phyloP scores from a whole-genome alignment of 2,888 invertebrate genomes.

The Caenorhabditis zanzibari region DNA sequence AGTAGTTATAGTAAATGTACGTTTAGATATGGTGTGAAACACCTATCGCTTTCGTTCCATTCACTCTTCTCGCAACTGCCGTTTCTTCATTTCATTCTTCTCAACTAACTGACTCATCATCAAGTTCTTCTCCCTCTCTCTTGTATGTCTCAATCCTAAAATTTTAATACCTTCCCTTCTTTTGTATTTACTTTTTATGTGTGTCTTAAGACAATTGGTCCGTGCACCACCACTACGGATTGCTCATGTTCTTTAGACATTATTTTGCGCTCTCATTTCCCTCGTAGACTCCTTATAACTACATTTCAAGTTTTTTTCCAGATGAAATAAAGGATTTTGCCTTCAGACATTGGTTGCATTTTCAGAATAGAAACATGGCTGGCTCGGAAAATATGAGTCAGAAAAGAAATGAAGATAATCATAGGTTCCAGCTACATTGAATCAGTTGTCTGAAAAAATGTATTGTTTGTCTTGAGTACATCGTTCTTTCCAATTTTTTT shows the following conservation, averaged over 20 bases:
- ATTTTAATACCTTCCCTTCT: not conserved
- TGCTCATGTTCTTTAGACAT: slow-evolving; percentile 26
- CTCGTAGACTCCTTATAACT: not conserved
- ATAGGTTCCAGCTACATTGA: too few species aligned
- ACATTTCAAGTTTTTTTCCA: slow-evolving; percentile 20
- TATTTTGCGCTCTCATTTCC: slow-evolving; percentile 15
- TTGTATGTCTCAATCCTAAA: not conserved
- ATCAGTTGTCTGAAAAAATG: too few species aligned
- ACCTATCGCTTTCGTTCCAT: not conserved
- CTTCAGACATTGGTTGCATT: too few species aligned
- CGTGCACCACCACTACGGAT: slow-evolving; percentile 22
- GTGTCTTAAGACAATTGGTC: slow-evolving; percentile 17
- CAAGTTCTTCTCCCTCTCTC: not conserved
- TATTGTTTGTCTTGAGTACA: too few species aligned
- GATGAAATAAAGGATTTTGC: slow-evolving; percentile 36
- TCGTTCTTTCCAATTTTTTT: too few species aligned
- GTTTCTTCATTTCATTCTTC: slow-evolving; percentile 10
- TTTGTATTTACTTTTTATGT: slow-evolving; percentile 37
- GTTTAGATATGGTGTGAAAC: slow-evolving; percentile 24
- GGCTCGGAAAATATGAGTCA: too few species aligned
- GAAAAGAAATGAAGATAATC: too few species aligned
- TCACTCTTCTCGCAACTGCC: slow-evolving; percentile 32
- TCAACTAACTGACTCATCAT: slow-evolving; percentile 11
- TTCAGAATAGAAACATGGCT: too few species aligned
- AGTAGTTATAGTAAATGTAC: slow-evolving; percentile 21